Conservation (phyloP, 2,888 invertebrate species). For the Ophion ellenae region DNA sequence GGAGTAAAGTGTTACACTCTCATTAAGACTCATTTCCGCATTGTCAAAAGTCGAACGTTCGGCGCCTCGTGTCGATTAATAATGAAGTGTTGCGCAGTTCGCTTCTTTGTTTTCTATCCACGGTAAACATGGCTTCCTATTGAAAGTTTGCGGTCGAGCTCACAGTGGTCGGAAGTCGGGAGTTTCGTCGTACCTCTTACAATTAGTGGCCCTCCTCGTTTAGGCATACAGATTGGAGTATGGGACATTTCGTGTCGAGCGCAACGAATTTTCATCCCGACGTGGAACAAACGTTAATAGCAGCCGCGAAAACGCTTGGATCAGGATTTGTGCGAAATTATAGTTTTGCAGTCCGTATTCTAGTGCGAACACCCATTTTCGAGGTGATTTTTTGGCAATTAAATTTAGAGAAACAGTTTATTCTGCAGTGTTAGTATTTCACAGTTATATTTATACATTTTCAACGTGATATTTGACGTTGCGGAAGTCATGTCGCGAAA, state of each 20-base stretch:
- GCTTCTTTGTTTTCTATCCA: constrained; percentile 22
- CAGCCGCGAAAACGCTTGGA: too few species aligned
- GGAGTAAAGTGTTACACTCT: constrained; percentile 31
- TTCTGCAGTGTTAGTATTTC: too few species aligned
- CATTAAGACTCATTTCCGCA: constrained; percentile 62
- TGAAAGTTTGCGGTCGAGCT: constrained; percentile 47
- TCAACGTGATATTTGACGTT: too few species aligned
- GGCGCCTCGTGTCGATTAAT: constrained; percentile 40
- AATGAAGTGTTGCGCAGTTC: constrained; percentile 54
- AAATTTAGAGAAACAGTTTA: too few species aligned
- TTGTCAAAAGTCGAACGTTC: constrained; percentile 58
- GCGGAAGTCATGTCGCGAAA: too few species aligned
- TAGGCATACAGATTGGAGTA: neutral
- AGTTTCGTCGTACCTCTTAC: constrained; percentile 42
- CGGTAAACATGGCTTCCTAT: constrained; percentile 24
- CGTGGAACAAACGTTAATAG: too few species aligned
- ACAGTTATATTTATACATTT: too few species aligned
- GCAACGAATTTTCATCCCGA: too few species aligned
- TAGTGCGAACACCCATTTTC: too few species aligned
- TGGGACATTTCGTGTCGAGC: neutral
- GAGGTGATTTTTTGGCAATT: too few species aligned
- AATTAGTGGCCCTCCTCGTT: constrained; percentile 33
- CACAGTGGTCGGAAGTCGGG: constrained; percentile 59
- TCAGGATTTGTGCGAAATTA: too few species aligned
- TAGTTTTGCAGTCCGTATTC: too few species aligned